phyloP scores from a whole-genome alignment of 2,113 vertebrate genomes.

The Sitta europaea region DNA sequence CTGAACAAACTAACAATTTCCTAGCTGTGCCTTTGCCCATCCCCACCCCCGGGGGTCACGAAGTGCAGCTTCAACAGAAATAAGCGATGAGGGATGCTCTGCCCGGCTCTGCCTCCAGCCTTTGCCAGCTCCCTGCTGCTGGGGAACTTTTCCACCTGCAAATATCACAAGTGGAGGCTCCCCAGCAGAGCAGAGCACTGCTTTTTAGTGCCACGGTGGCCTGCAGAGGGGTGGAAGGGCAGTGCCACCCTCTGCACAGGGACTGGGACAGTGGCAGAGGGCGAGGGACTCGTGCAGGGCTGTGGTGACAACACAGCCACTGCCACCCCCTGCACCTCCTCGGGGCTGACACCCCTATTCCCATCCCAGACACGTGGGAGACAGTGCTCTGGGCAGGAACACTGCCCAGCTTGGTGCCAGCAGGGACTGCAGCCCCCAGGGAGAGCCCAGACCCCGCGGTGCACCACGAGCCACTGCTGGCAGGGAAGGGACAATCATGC shows the following conservation, averaged over 20 bases:
- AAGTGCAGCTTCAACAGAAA: neutral
- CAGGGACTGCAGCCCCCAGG: neutral
- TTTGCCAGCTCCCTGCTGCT: neutral
- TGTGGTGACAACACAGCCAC: neutral
- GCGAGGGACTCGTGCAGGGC: rapidly evolving
- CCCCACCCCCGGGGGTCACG: neutral
- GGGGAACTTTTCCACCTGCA: neutral
- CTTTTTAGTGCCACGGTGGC: rapidly evolving
- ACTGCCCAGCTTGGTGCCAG: neutral
- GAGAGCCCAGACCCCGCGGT: rapidly evolving
- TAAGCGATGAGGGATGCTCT: neutral
- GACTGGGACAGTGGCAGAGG: neutral
- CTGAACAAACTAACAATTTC: neutral
- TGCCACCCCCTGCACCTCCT: no score
- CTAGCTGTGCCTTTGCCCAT: neutral
- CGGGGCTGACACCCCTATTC: neutral
- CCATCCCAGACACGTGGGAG: rapidly evolving
- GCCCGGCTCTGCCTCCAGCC: neutral
- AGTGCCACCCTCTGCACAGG: rapidly evolving
- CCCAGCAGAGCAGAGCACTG: neutral
- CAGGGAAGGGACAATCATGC: neutral
- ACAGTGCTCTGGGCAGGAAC: neutral
- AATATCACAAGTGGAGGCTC: neutral
- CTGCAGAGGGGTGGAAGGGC: neutral
- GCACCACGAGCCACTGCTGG: rapidly evolving